Percentiles rank a stretch among this genome's conserved stretches.
phyloP scores from a whole-genome alignment of 1,140 invertebrate species.

The Cyclargus thomasi region DNA sequence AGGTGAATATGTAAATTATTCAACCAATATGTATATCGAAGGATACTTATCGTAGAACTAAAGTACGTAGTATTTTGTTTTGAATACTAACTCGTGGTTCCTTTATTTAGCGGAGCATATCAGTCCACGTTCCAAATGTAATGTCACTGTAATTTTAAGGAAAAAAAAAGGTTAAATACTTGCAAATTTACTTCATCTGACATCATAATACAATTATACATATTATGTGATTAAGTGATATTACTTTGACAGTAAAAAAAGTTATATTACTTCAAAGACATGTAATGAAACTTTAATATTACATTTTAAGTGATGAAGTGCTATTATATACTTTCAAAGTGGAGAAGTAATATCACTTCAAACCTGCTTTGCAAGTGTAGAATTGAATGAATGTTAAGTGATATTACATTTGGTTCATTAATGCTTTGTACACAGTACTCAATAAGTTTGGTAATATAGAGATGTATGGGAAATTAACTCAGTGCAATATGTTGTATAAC shows the following conservation, averaged over 20 bases:
- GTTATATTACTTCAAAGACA: background rate
- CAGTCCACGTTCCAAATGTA: conserved; percentile 24
- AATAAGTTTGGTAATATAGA: conserved; percentile 18
- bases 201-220: too few relatives aligned
- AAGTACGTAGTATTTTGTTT: conserved; percentile 39
- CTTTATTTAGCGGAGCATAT: conserved; percentile 41
- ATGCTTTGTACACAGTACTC: conserved; percentile 14
- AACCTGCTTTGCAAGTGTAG: too few relatives aligned
- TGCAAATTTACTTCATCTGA: too few relatives aligned
- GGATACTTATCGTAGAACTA: conserved; percentile 35
- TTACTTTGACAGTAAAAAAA: background rate
- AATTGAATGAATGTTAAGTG: background rate
- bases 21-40: conserved; percentile 40
- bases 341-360: background rate
- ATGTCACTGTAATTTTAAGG: background rate
- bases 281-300: background rate
- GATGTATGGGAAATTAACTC: conserved; percentile 17
- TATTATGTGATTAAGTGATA: too few relatives aligned
- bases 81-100: conserved; percentile 38
- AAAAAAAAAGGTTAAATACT: too few relatives aligned
- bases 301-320: background rate
- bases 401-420: background rate
- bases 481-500: conserved; percentile 56
- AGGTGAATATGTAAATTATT: conserved; percentile 23
- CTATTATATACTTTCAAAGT: background rate